Evolutionary conservation across 2,113 vertebrate species (phyloP).

Genomic region (Tretioscincus oriximinensis): DNA sequence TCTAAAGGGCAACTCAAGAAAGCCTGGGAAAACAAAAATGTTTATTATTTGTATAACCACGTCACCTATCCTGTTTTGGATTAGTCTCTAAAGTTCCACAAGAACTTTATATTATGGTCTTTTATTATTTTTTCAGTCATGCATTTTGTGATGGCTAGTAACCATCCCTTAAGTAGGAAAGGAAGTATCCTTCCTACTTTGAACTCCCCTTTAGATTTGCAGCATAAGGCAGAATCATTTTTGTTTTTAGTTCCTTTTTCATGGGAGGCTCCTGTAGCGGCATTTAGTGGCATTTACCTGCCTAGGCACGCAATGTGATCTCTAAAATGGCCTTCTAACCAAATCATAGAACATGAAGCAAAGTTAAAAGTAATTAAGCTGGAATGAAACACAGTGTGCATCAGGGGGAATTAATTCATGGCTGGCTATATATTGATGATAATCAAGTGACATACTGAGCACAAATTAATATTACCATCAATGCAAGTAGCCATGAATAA

Average conservation of each 20-base stretch:
- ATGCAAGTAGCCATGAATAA: constrained; percentile 58
- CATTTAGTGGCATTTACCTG: background rate
- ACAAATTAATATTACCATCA: constrained; percentile 60
- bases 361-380: background rate
- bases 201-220: background rate
- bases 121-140: too few relatives aligned
- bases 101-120: too few relatives aligned
- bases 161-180: too few relatives aligned
- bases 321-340: background rate
- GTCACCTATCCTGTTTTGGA: too few relatives aligned
- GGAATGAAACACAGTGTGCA: background rate
- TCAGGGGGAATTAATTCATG: constrained; percentile 10
- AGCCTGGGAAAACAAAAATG: too few relatives aligned
- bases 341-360: background rate
- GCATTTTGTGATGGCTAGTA: background rate
- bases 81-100: too few relatives aligned
- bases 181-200: background rate
- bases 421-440: constrained; percentile 33
- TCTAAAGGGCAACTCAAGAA: too few relatives aligned
- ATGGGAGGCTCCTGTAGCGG: background rate
- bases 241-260: background rate
- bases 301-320: background rate
- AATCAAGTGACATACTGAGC: constrained; percentile 28
- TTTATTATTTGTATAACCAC: too few relatives aligned
- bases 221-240: background rate